A percentile compares a stretch with the other conserved stretches of the same genome.
Conservation (phyloP, 2,797 vertebrate genomes). For the Acanthis flammea region DNA sequence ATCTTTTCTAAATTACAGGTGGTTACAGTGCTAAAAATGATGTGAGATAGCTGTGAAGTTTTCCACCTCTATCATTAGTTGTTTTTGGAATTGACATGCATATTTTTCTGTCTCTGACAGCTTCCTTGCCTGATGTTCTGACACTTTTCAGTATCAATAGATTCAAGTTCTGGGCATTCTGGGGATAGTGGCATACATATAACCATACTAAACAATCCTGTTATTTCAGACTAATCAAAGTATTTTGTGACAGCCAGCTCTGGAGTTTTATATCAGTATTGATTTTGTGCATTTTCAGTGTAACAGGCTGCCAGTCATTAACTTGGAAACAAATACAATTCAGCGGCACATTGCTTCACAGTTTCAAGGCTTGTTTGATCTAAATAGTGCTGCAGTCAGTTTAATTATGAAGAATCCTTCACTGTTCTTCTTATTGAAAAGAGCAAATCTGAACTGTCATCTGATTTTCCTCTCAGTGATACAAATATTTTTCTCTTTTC, state of each 20-base stretch:
- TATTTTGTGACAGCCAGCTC: not conserved
- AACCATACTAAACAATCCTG: not conserved
- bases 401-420: not conserved
- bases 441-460: not conserved
- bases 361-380: not conserved
- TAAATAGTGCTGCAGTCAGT: not conserved
- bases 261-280: not conserved
- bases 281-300: not conserved
- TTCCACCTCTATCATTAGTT: not conserved
- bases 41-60: not conserved
- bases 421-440: not conserved
- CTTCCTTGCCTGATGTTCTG: not conserved
- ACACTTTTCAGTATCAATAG: not conserved
- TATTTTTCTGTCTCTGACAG: not conserved
- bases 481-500: not conserved
- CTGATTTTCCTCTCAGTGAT: not conserved
- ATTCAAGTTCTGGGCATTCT: not conserved
- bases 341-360: not conserved
- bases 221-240: not conserved
- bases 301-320: not conserved
- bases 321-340: not conserved
- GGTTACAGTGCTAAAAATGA: not conserved
- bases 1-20: not conserved
- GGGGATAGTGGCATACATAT: not conserved
- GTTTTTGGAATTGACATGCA: not conserved